Evolutionary conservation across 2,113 vertebrate species (phyloP).

Genomic region (Cyanocitta stelleri): DNA sequence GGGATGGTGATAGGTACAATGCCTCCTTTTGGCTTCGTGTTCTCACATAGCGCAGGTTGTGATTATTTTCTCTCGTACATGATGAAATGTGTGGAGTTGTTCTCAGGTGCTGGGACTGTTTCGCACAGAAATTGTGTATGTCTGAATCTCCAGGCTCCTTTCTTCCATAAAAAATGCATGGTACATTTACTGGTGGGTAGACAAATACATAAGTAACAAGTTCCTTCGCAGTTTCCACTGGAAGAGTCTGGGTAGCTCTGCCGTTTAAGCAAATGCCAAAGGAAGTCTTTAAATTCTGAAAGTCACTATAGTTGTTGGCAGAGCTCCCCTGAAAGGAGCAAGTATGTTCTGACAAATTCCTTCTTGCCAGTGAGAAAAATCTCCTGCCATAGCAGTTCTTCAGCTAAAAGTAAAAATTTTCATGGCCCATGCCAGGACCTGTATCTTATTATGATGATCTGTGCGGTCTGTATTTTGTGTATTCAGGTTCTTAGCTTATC

Average conservation of each 20-base stretch:
- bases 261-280: background rate
- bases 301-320: background rate
- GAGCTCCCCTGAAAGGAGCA: background rate
- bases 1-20: background rate
- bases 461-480: background rate
- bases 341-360: background rate
- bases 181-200: background rate
- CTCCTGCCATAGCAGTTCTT: background rate
- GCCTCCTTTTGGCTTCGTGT: background rate
- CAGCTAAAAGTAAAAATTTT: background rate
- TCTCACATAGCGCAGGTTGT: background rate
- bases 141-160: background rate
- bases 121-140: background rate
- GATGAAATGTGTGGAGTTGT: background rate
- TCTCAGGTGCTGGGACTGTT: conserved; percentile 4
- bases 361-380: background rate
- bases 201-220: conserved; percentile 23
- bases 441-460: background rate
- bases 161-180: background rate
- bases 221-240: conserved; percentile 10
- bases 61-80: conserved; percentile 24
- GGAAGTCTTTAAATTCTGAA: conserved; percentile 22
- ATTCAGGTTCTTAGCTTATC: background rate
- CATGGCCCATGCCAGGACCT: background rate
- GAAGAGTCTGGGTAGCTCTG: conserved; percentile 15